A percentile compares a stretch with the other conserved stretches of the same genome.
These are phyloP conservation scores for Tapirus indicus DNA, from an alignment of 2,797 vertebrate genomes.

Conservation along the genomic window DNA sequence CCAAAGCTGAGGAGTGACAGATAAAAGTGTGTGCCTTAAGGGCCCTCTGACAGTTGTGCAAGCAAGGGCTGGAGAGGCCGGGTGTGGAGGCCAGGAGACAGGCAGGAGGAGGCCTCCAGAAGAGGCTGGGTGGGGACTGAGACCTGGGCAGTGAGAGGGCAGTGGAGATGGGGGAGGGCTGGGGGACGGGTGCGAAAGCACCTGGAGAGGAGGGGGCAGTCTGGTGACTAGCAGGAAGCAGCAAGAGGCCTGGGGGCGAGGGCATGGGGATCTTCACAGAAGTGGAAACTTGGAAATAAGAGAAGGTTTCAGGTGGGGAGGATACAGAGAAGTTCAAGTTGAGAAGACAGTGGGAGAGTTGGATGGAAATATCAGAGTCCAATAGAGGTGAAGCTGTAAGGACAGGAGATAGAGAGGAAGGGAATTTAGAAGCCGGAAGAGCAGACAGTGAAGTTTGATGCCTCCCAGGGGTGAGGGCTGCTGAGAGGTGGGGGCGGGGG, in stretches of 20 bases:
- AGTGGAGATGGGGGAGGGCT: rapidly evolving
- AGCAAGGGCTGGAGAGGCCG: background rate
- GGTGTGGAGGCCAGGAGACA: background rate
- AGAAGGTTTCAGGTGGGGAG: background rate
- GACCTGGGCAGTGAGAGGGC: background rate
- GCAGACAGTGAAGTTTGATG: background rate
- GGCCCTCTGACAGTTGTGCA: background rate
- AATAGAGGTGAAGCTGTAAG: background rate
- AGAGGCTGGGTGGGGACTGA: background rate
- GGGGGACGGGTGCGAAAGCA: background rate
- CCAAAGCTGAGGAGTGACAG: background rate
- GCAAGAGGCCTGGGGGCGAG: background rate
- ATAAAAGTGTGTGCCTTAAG: background rate
- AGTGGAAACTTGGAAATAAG: background rate
- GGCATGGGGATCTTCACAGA: background rate
- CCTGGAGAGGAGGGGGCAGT: background rate
- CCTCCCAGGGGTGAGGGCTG: background rate
- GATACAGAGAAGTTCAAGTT: background rate
- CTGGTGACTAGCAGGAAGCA: background rate
- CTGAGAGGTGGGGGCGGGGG: background rate
- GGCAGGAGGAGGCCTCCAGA: background rate
- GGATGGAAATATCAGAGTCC: background rate
- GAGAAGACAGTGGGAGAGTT: background rate
- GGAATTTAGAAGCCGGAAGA: background rate
- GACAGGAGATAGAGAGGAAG: background rate